Percentiles rank a stretch among this genome's conserved stretches.
Conservation (phyloP, 2,888 invertebrate species). For the Polyploca ridens region DNA sequence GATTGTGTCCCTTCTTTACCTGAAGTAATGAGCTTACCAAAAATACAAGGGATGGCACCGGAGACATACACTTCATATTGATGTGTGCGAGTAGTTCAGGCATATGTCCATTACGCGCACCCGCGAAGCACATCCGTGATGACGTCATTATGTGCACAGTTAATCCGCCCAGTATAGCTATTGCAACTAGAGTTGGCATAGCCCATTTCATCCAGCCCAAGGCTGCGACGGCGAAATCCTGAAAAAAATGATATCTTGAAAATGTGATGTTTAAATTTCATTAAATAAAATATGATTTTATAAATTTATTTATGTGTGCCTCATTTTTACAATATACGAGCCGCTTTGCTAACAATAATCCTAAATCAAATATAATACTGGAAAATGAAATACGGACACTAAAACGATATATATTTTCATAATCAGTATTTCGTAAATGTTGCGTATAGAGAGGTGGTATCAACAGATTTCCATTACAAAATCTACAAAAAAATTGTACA, state of each 20-base stretch:
- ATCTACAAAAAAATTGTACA: too few species aligned
- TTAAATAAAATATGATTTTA: not conserved
- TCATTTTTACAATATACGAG: too few species aligned
- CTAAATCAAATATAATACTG: too few species aligned
- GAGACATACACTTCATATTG: constrained; percentile 89
- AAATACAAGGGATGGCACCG: constrained; percentile 92
- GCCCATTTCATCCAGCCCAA: constrained; percentile 91
- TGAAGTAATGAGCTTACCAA: constrained; percentile 84
- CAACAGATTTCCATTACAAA: too few species aligned
- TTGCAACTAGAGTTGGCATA: constrained; percentile 96
- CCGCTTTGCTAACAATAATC: too few species aligned
- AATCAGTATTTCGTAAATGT: too few species aligned
- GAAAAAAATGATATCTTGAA: constrained; percentile 33
- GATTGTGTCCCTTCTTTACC: too few species aligned
- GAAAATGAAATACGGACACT: too few species aligned
- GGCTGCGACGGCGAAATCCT: constrained; percentile 93
- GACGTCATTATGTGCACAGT: constrained; percentile 98
- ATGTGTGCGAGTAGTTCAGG: constrained; percentile 92
- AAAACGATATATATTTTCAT: too few species aligned
- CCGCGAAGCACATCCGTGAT: constrained; percentile 95
- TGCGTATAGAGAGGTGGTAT: too few species aligned
- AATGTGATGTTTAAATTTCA: not conserved
- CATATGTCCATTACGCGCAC: constrained; percentile 95
- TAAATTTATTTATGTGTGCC: too few species aligned
- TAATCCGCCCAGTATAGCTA: constrained; percentile 96